phyloP scores from a whole-genome alignment of 2,888 invertebrate genomes.

The Drosophila maculinotata region DNA sequence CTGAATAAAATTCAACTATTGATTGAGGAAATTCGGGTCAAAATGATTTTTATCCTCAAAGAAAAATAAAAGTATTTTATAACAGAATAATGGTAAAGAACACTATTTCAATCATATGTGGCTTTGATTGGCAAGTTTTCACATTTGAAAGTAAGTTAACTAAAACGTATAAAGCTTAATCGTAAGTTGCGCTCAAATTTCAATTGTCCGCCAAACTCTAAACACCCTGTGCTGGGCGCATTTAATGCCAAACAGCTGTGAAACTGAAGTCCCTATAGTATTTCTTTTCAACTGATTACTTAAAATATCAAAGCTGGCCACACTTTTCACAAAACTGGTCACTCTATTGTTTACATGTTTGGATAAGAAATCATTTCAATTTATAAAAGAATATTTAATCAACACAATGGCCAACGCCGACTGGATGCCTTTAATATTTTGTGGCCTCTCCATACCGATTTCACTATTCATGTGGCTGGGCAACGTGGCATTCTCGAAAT shows the following conservation, averaged over 20 bases:
- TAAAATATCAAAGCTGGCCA: slow-evolving; percentile 6
- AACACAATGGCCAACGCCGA: slow-evolving; percentile 42
- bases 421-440: slow-evolving; percentile 87
- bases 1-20: too few relatives aligned
- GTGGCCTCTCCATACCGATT: slow-evolving; percentile 90
- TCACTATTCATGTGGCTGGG: slow-evolving; percentile 91
- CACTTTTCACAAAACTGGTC: slow-evolving; percentile 14
- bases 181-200: slow-evolving; percentile 21
- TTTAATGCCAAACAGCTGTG: slow-evolving; percentile 4
- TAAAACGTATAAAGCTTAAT: not conserved
- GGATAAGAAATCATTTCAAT: slow-evolving; percentile 19
- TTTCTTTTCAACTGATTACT: slow-evolving; percentile 4
- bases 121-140: not conserved
- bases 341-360: slow-evolving; percentile 52
- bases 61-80: too few relatives aligned
- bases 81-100: too few relatives aligned
- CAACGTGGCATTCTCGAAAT: slow-evolving; percentile 89
- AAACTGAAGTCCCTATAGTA: slow-evolving; percentile 1
- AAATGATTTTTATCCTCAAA: too few relatives aligned
- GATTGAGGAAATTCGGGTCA: too few relatives aligned
- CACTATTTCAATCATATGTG: not conserved
- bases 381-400: not conserved
- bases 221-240: slow-evolving; percentile 33
- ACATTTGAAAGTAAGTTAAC: not conserved
- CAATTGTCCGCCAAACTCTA: slow-evolving; percentile 1